Percentiles rank a stretch among this genome's conserved stretches.
These are phyloP conservation scores for Salvator merianae DNA, from an alignment of 2,113 vertebrate genomes.

Conservation along the genomic window DNA sequence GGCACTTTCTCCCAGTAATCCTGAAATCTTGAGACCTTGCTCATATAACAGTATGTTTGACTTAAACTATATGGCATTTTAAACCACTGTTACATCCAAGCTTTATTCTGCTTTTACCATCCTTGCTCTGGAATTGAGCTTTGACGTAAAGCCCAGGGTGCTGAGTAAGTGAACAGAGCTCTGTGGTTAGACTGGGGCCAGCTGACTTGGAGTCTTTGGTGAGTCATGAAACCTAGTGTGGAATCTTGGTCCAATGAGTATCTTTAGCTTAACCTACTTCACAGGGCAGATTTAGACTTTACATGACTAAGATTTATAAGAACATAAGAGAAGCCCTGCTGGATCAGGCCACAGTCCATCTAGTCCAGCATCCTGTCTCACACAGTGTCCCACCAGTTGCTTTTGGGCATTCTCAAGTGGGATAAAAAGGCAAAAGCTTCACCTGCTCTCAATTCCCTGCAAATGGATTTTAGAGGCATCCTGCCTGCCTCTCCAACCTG, in stretches of 20 bases:
- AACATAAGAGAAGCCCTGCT: no score
- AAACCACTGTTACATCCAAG: neutral
- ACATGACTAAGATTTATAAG: neutral
- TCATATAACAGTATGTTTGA: neutral
- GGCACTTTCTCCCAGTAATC: neutral
- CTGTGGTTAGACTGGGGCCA: neutral
- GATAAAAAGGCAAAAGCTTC: no score
- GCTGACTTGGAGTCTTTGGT: neutral
- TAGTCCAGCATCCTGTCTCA: no score
- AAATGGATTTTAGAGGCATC: no score
- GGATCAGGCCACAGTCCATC: no score
- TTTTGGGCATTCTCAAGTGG: no score
- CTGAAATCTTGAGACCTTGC: neutral
- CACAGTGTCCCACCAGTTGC: no score
- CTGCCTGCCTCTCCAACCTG: no score
- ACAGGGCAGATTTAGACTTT: neutral
- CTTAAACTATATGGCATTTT: slow-evolving; percentile 1
- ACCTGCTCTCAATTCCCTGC: no score
- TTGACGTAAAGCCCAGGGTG: neutral
- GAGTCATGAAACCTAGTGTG: neutral
- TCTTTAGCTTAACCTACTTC: neutral
- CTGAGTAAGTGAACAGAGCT: neutral
- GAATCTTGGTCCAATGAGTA: neutral
- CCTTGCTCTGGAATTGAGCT: neutral
- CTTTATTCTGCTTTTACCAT: neutral